phyloP scores from a whole-genome alignment of 2,113 vertebrate genomes.

The Prietella phreatophila region DNA sequence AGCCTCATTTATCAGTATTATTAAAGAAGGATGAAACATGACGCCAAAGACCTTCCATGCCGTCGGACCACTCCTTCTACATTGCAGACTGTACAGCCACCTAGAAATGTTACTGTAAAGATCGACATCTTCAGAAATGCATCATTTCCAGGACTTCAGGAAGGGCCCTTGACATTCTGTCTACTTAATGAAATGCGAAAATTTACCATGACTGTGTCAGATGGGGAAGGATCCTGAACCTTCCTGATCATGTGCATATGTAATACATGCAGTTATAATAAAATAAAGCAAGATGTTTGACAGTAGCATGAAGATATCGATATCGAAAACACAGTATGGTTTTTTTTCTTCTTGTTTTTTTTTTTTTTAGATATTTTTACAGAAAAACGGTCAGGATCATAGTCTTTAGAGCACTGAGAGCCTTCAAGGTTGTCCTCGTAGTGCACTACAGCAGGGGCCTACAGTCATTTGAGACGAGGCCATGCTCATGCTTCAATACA shows the following conservation, averaged over 20 bases:
- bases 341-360: neutral
- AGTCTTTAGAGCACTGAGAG: neutral
- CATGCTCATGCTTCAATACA: conserved; percentile 24
- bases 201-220: neutral
- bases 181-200: conserved; percentile 29
- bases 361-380: neutral
- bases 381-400: neutral
- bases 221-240: neutral
- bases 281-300: conserved; percentile 19
- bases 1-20: conserved; percentile 28
- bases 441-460: conserved; percentile 16
- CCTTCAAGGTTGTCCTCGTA: neutral
- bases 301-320: conserved; percentile 26
- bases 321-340: neutral
- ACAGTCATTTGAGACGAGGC: conserved; percentile 46
- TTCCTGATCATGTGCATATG: neutral
- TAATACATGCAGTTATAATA: neutral
- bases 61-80: neutral
- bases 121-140: conserved; percentile 2
- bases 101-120: conserved; percentile 31
- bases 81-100: neutral
- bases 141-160: conserved; percentile 29
- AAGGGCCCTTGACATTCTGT: conserved; percentile 30
- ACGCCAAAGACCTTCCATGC: conserved; percentile 18
- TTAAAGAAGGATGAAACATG: conserved; percentile 12